phyloP scores from a whole-genome alignment of 2,797 vertebrate genomes.

The Hydrocynus forskahlii region DNA sequence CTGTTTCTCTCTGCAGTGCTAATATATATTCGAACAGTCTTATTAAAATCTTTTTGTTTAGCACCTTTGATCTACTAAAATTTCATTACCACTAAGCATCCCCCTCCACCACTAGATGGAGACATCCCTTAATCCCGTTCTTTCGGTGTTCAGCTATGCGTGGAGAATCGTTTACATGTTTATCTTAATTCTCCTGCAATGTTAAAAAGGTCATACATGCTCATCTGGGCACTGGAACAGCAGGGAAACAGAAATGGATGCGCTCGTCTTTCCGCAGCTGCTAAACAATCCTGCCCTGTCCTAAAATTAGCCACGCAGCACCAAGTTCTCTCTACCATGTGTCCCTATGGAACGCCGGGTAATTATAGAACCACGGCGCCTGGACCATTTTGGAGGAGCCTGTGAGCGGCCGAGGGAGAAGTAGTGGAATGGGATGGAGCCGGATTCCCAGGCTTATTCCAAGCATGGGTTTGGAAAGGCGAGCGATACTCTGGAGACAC shows the following conservation, averaged over 20 bases:
- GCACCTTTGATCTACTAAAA: no score
- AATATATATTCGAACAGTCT: no score
- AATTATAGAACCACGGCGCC: constrained; percentile 33
- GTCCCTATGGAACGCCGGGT: constrained; percentile 38
- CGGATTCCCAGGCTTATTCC: background rate
- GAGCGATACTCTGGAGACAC: background rate
- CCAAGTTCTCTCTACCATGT: constrained; percentile 5
- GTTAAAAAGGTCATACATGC: constrained; percentile 19
- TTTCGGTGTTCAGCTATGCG: background rate
- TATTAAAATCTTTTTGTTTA: background rate
- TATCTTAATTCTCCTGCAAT: constrained; percentile 1
- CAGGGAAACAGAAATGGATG: constrained; percentile 5
- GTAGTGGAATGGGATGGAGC: background rate
- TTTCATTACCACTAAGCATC: background rate
- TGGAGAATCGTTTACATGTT: background rate
- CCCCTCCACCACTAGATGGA: constrained; percentile 44
- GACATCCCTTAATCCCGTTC: background rate
- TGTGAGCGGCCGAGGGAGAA: constrained; percentile 1
- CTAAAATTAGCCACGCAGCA: constrained; percentile 48
- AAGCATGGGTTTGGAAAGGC: background rate
- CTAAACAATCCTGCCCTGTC: constrained; percentile 36
- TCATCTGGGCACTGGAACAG: constrained; percentile 12
- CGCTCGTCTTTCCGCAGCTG: constrained; percentile 45
- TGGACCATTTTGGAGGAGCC: background rate
- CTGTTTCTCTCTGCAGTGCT: no score